Evolutionary conservation across 2,113 vertebrate genomes (phyloP), one percentile per base, ranked within the genome.

Genomic region (Pan paniscus): DNA sequence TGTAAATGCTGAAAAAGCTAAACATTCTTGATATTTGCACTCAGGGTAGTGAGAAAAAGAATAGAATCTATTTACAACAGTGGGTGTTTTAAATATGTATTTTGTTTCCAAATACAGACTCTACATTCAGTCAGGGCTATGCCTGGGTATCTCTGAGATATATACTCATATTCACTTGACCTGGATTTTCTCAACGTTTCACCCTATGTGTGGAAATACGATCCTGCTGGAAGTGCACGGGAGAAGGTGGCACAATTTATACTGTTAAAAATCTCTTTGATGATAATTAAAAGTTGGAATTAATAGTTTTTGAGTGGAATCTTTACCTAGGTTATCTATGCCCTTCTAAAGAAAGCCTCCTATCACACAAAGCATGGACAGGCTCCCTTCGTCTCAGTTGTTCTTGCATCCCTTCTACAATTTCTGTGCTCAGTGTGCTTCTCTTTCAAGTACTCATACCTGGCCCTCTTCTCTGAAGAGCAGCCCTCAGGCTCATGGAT

Each of bases 21-120:
- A 92, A 64, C 13, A 40, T 75, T 78, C 38, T 93, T 96, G 70
- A 70, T 50, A 96, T 95, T 91, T 94, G 89, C 30, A 59, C 59
- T 84, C 75, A 94, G 5, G 43, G 59, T 50, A 90, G n/a, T 38
- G 57, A 93, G 68, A 73, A 95, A 55, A 8, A 48, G 23, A 97
- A 61, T 17, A 35, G 35, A 81, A 38, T 70, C 27, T 50, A 70
- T n/a, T 9, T 89, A 43, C 87, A 75, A 55, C 1, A 91, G 73
- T n/a, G 38, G 20, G 64, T 17, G 43, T 97, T 93, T 43, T n/a
- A 80, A 94, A 73, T 32, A 79, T 14, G 57, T 8, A 30, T 79
- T 91, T 94, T 84, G 75, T 85, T 90, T 81, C 81, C 40, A 94
- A 59, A 78, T 48, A 57, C 10, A 76, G 59, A 89, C 18, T 30